Conservation (phyloP, 2,888 invertebrate genomes). For the Lacanobia oleracea region DNA sequence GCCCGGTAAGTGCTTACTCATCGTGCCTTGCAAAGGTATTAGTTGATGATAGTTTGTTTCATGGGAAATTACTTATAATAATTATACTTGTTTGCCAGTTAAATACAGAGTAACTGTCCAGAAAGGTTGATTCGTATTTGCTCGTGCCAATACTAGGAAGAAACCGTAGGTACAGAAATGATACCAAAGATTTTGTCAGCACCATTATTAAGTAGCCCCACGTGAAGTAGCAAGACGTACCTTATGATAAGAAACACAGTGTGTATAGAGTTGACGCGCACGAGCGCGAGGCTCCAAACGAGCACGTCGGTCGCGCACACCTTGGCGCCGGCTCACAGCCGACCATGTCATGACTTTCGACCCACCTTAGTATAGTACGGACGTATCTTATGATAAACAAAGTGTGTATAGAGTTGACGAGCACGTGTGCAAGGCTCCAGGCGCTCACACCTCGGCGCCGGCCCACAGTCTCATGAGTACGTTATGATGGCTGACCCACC, state of each 20-base stretch:
- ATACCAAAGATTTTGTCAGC: background rate
- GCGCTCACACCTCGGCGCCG: background rate
- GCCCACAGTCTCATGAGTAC: background rate
- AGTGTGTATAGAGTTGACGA: too few relatives aligned
- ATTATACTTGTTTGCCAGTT: background rate
- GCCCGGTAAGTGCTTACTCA: constrained; percentile 2
- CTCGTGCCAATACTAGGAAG: too few relatives aligned
- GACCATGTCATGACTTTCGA: constrained; percentile 83
- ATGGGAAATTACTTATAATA: background rate
- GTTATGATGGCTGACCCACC: background rate
- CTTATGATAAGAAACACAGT: constrained; percentile 92
- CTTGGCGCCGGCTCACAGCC: constrained; percentile 95
- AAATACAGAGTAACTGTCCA: too few relatives aligned
- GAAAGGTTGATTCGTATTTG: too few relatives aligned
- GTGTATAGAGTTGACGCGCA: constrained; percentile 93
- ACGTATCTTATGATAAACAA: too few relatives aligned
- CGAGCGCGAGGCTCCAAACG: constrained; percentile 93
- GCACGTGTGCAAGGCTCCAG: too few relatives aligned
- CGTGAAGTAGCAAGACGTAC: constrained; percentile 64
- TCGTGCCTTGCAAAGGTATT: constrained; percentile 3
- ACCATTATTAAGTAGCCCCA: too few relatives aligned
- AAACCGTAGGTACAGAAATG: background rate
- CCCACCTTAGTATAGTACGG: too few relatives aligned
- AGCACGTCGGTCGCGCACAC: constrained; percentile 95
- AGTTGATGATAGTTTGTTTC: background rate